Evolutionary conservation across 1,140 invertebrate species (phyloP).

Genomic region (Monomorium pharaonis): DNA sequence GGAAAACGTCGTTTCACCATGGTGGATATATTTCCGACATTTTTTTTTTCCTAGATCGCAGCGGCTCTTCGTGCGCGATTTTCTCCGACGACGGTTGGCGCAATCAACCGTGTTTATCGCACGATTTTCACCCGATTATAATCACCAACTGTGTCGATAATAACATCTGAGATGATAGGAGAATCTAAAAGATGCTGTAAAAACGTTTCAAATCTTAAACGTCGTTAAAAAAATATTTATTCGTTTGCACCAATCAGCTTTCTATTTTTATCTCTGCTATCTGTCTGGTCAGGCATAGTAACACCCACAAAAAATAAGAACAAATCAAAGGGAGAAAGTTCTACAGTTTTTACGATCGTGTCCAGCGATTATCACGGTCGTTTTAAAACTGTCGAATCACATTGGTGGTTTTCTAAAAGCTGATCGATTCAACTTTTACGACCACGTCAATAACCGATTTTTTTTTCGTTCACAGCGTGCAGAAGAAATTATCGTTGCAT

Average conservation of each 20-base stretch:
- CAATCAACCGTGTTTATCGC: background rate
- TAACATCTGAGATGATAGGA: background rate
- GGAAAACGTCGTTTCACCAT: constrained; percentile 58
- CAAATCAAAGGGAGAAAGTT: background rate
- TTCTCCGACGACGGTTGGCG: background rate
- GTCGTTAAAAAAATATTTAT: background rate
- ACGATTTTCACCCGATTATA: background rate
- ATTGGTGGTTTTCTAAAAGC: constrained; percentile 23
- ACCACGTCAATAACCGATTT: background rate
- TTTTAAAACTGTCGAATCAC: background rate
- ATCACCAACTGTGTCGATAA: background rate
- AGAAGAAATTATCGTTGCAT: constrained; percentile 49
- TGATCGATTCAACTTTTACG: constrained; percentile 1
- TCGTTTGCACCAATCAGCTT: background rate
- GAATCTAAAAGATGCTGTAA: background rate
- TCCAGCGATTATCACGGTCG: background rate
- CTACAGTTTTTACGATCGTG: background rate
- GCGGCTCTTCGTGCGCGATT: constrained; percentile 17
- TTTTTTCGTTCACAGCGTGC: background rate
- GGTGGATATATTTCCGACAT: constrained; percentile 47
- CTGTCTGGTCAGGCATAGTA: background rate
- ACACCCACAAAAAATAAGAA: background rate
- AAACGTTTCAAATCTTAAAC: background rate
- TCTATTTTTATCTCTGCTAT: background rate
- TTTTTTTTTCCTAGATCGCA: constrained; percentile 27